These are phyloP conservation scores for Leucoraja ocellata DNA, from an alignment of 2,797 vertebrate species.

Conservation along the genomic window DNA sequence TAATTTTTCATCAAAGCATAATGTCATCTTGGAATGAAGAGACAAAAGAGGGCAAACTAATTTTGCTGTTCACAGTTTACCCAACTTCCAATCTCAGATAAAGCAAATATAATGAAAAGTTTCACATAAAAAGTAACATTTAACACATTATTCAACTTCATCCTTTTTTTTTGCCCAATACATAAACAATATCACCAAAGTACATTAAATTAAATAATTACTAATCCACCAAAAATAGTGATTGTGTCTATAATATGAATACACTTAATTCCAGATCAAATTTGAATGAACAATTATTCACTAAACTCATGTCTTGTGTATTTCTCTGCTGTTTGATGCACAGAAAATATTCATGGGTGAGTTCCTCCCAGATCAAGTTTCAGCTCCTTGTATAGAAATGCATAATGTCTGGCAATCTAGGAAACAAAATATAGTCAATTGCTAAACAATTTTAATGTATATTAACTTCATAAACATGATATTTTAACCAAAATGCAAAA, in stretches of 20 bases:
- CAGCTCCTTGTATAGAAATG: slow-evolving; percentile 78
- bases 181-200: background rate
- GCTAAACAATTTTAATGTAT: slow-evolving; percentile 52
- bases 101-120: background rate
- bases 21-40: background rate
- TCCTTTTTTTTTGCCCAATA: background rate
- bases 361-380: slow-evolving; percentile 51
- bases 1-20: background rate
- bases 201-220: background rate
- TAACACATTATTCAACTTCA: background rate
- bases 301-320: background rate
- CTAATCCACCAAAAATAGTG: background rate
- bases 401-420: slow-evolving; percentile 75
- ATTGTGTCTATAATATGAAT: background rate
- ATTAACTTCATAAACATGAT: background rate
- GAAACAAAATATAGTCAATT: slow-evolving; percentile 42
- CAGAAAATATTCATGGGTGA: background rate
- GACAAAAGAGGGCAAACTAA: background rate
- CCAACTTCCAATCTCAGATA: too few relatives aligned
- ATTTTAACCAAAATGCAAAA: slow-evolving; percentile 1
- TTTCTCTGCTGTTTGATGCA: background rate
- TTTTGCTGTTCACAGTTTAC: too few relatives aligned
- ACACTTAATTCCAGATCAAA: background rate
- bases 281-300: background rate
- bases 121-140: background rate